Evolutionary conservation across 2,797 vertebrate species (phyloP).

Genomic region (Threskiornis aethiopicus): DNA sequence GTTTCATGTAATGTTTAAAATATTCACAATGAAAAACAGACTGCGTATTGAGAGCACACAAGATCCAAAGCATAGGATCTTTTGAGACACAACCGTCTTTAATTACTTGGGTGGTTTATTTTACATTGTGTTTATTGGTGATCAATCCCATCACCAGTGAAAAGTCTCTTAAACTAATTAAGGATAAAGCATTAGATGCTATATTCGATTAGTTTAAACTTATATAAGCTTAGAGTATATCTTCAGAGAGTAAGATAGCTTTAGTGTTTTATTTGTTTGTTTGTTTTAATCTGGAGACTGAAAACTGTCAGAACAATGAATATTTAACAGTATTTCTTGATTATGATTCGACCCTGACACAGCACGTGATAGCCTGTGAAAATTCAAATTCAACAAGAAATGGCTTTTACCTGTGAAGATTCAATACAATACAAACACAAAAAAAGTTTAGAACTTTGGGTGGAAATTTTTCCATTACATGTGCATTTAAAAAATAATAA

Average conservation of each 20-base stretch:
- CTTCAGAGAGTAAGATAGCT: neutral
- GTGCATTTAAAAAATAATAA: neutral
- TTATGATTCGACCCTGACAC: neutral
- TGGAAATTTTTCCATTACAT: neutral
- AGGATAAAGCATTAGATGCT: neutral
- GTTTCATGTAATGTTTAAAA: neutral
- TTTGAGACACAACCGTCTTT: neutral
- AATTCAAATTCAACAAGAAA: neutral
- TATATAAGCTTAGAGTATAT: neutral
- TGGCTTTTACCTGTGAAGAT: fast-evolving
- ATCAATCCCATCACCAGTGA: neutral
- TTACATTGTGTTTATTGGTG: neutral
- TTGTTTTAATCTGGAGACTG: neutral
- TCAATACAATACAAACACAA: neutral
- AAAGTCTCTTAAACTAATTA: neutral
- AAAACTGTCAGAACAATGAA: neutral
- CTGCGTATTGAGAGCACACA: neutral
- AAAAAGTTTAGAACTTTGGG: neutral
- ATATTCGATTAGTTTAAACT: neutral
- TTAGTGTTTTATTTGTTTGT: neutral
- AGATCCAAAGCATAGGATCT: neutral
- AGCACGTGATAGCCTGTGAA: fast-evolving
- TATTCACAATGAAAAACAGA: neutral
- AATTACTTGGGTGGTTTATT: neutral
- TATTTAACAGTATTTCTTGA: neutral